Evolutionary conservation across 2,113 vertebrate species (phyloP), one percentile per base, ranked within the genome.

Genomic region (Emydura subglobosa): DNA sequence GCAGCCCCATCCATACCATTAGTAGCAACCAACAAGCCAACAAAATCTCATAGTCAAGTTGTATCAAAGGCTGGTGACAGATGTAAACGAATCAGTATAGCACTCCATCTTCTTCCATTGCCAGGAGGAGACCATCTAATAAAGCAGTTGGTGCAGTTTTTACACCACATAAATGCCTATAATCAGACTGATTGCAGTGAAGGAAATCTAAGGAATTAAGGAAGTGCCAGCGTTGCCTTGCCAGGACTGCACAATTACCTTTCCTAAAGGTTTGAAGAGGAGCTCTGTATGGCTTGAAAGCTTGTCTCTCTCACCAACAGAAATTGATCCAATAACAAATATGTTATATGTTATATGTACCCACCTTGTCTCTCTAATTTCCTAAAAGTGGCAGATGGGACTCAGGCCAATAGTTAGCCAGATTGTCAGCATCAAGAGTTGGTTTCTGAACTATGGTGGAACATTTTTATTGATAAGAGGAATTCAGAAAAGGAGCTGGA

Each of bases 401-500:
- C 54, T 87, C 76, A 87, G 83, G 85, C 17, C 90, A 88, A 14
- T 25, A 78, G 10, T n/a, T 39, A 91, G 79, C 5, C 21, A 82
- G 50, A 87, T 0, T 87, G 57, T 21, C n/a, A 91, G 31, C 54
- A 90, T 78, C 65, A 79, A 29, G 49, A 85, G 79, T 47, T 83
- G 68, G 1, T 76, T 92, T 85, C 51, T 42, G 81, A 51, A 29
- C 34, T 34, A 59, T 80, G 55, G n/a, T 21, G 83, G 31, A 31
- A 1, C 57, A 11, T 24, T 74, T 85, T 50, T 1, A 2, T 7
- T 51, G 74, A 79, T 2, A 0, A 2, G 1, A 49, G 74, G 24
- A 78, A 25, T 47, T 29, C 10, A 44, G 81, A 89, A 39, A 68
- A 0, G 0, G 31, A 39, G 79, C 76, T 83, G 44, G 57, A 78